Conservation (phyloP, 2,797 vertebrate species). For the Xiphorhynchus erythropygius region DNA sequence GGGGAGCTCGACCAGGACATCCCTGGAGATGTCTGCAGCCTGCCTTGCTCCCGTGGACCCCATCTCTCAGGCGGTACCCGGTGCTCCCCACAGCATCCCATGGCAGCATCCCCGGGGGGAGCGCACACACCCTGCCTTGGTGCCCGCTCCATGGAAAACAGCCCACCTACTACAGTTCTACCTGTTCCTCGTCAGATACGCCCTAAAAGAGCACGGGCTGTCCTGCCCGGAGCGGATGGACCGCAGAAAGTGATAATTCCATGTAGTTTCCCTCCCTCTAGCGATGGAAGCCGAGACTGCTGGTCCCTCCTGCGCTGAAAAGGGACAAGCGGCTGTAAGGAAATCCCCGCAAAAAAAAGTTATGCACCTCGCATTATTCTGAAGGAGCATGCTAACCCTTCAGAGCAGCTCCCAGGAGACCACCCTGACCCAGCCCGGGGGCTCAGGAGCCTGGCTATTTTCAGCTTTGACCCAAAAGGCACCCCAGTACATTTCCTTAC, state of each 20-base stretch:
- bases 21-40: background rate
- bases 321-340: rapidly evolving
- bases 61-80: rapidly evolving
- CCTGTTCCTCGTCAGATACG: background rate
- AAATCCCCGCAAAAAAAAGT: background rate
- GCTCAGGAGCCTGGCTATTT: background rate
- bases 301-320: background rate
- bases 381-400: background rate
- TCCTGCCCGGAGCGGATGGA: background rate
- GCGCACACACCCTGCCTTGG: too few relatives aligned
- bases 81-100: rapidly evolving
- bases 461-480: background rate
- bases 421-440: rapidly evolving
- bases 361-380: rapidly evolving
- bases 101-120: too few relatives aligned
- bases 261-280: conserved; percentile 82
- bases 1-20: background rate
- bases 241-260: conserved; percentile 31
- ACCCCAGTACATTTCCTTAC: background rate
- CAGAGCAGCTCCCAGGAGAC: background rate
- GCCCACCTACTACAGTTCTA: background rate
- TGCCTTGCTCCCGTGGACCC: background rate
- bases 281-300: conserved; percentile 70
- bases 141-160: rapidly evolving
- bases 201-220: background rate